These are phyloP conservation scores for Semaprochilodus insignis DNA, from an alignment of 2,797 vertebrate genomes.

Conservation along the genomic window DNA sequence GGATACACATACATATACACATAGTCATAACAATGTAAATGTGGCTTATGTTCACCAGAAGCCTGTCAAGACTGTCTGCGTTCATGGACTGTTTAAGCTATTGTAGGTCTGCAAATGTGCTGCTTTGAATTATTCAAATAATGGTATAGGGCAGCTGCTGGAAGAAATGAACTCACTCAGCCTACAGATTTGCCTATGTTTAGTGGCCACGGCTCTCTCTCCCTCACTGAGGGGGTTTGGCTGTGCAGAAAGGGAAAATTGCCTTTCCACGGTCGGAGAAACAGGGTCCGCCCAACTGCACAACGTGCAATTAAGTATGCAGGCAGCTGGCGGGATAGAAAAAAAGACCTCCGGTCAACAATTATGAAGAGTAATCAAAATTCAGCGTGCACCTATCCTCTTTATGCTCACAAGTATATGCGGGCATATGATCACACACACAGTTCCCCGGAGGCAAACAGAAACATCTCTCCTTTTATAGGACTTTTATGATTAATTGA, in stretches of 20 bases:
- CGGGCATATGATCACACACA: background rate
- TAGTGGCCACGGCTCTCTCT: constrained; percentile 31
- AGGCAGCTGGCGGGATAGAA: constrained; percentile 29
- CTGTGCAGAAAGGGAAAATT: constrained; percentile 12
- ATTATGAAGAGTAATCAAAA: constrained; percentile 35
- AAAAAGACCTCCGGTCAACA: constrained; percentile 16
- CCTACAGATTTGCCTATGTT: constrained; percentile 48
- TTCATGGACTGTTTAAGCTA: background rate
- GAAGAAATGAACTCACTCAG: constrained; percentile 45
- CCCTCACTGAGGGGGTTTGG: background rate
- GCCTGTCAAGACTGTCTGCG: background rate
- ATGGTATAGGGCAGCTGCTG: constrained; percentile 33
- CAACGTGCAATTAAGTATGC: constrained; percentile 42
- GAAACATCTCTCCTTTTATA: background rate
- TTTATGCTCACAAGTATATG: background rate
- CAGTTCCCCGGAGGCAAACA: background rate
- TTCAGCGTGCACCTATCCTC: background rate
- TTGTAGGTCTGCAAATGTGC: constrained; percentile 19
- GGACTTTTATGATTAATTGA: background rate
- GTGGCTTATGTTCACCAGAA: background rate
- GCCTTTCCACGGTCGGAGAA: constrained; percentile 15
- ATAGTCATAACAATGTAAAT: constrained; percentile 7
- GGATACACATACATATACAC: background rate
- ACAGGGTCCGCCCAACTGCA: constrained; percentile 25
- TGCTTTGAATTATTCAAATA: constrained; percentile 57